These are phyloP conservation scores for Heterotilapia buettikoferi DNA, from an alignment of 2,113 vertebrate species.

Conservation along the genomic window DNA sequence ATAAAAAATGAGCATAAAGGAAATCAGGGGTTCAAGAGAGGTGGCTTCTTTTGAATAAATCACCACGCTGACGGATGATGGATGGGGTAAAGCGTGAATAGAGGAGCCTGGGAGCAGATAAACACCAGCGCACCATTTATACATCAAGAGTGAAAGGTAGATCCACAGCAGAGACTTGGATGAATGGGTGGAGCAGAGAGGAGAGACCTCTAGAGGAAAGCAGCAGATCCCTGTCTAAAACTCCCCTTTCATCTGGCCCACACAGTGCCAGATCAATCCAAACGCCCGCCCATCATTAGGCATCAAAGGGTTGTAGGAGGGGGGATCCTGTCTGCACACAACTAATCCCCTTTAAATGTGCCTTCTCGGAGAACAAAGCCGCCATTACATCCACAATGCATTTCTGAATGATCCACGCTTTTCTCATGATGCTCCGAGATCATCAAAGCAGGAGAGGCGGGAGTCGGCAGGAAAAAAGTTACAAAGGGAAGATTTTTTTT, in stretches of 20 bases:
- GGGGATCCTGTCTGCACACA: constrained; percentile 45
- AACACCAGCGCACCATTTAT: neutral
- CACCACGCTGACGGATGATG: neutral
- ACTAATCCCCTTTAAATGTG: constrained; percentile 58
- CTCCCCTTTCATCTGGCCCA: constrained; percentile 61
- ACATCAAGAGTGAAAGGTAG: constrained; percentile 39
- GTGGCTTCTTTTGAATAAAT: neutral
- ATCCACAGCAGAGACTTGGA: constrained; percentile 21
- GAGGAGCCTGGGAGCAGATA: neutral
- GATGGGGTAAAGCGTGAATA: neutral
- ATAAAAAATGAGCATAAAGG: neutral
- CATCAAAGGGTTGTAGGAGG: constrained; percentile 63
- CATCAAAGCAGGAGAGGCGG: constrained; percentile 14
- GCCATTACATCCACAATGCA: constrained; percentile 48
- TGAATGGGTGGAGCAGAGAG: constrained; percentile 37
- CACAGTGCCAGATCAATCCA: constrained; percentile 62
- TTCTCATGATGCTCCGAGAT: neutral
- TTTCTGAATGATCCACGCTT: constrained; percentile 21
- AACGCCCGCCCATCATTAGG: constrained; percentile 58
- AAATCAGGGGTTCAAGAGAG: neutral
- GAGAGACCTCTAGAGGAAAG: constrained; percentile 47
- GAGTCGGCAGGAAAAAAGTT: neutral
- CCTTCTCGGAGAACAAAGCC: constrained; percentile 55
- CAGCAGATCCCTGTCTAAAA: constrained; percentile 44
- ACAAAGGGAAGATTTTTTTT: neutral